Percentiles rank a stretch among this genome's conserved stretches.
phyloP scores from a whole-genome alignment of 2,888 invertebrate genomes.

The Chrysopilus asiliformis region DNA sequence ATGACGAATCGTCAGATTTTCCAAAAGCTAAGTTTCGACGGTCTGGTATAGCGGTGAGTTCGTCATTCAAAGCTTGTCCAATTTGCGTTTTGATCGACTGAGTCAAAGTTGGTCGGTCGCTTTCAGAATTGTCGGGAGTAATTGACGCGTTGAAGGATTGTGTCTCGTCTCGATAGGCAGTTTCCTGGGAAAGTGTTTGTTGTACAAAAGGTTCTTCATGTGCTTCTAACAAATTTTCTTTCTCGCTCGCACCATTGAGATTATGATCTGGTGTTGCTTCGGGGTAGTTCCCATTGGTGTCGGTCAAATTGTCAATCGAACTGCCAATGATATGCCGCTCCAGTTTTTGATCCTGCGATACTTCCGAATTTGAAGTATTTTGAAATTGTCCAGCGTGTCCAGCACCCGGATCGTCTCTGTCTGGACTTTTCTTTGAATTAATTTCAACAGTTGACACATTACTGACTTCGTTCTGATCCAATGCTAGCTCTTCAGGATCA shows the following conservation, averaged over 20 bases:
- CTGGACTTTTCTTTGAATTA: too few species aligned
- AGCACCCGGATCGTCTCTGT: too few species aligned
- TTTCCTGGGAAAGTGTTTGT: neutral
- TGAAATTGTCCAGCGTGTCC: too few species aligned
- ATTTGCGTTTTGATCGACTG: constrained; percentile 30
- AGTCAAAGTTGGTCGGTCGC: constrained; percentile 14
- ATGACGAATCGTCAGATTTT: constrained; percentile 32
- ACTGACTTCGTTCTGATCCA: too few species aligned
- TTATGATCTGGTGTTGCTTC: too few species aligned
- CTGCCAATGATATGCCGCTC: constrained; percentile 7
- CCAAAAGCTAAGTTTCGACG: too few species aligned
- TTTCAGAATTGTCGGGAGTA: constrained; percentile 2
- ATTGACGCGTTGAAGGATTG: neutral
- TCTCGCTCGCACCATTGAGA: too few species aligned
- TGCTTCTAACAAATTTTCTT: too few species aligned
- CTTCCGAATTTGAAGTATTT: too few species aligned
- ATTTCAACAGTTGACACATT: too few species aligned
- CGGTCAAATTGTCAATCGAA: constrained; percentile 15
- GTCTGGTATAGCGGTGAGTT: too few species aligned
- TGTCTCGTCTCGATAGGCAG: neutral
- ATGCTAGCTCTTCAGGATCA: too few species aligned
- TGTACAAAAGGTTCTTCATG: constrained; percentile 10
- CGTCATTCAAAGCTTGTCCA: constrained; percentile 26
- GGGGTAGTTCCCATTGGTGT: constrained; percentile 15
- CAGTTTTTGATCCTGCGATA: neutral